Evolutionary conservation across 2,888 invertebrate species (phyloP).

Genomic region (Folsomia manolachei): DNA sequence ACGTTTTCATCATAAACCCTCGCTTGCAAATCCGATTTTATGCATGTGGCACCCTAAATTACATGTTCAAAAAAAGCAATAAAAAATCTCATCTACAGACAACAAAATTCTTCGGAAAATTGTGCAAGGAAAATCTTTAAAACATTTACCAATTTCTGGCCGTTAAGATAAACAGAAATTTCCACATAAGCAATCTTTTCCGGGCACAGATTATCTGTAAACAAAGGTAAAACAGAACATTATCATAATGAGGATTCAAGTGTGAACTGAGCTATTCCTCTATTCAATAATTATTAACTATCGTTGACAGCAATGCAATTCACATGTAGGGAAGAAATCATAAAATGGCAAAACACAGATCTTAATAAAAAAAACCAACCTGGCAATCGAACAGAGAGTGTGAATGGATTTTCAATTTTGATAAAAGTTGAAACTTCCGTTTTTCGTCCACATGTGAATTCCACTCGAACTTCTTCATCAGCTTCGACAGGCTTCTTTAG

Average conservation of each 20-base stretch:
- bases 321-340: not conserved
- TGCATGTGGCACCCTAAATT: conserved; percentile 46
- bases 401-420: conserved; percentile 42
- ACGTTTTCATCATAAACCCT: conserved; percentile 40
- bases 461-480: conserved; percentile 38
- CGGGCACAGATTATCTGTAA: conserved; percentile 40
- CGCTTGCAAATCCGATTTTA: conserved; percentile 43
- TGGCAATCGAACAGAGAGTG: conserved; percentile 45
- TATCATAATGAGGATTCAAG: not conserved
- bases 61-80: no score
- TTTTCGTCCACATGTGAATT: conserved; percentile 39
- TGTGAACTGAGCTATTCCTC: not conserved
- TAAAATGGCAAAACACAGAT: no score
- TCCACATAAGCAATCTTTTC: conserved; percentile 44
- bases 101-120: no score
- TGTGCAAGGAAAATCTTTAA: no score
- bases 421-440: conserved; percentile 24
- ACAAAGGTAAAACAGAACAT: conserved; percentile 3
- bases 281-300: not conserved
- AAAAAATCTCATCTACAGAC: no score
- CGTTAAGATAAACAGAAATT: conserved; percentile 41
- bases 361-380: conserved; percentile 26
- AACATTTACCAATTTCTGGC: conserved; percentile 40
- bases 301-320: not conserved
- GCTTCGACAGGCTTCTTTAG: conserved; percentile 43